Evolutionary conservation across 64 coral and sea anemone species (phyloP), one percentile per base, ranked within the genome.

Genomic region (Catalaphyllia jardinei): DNA sequence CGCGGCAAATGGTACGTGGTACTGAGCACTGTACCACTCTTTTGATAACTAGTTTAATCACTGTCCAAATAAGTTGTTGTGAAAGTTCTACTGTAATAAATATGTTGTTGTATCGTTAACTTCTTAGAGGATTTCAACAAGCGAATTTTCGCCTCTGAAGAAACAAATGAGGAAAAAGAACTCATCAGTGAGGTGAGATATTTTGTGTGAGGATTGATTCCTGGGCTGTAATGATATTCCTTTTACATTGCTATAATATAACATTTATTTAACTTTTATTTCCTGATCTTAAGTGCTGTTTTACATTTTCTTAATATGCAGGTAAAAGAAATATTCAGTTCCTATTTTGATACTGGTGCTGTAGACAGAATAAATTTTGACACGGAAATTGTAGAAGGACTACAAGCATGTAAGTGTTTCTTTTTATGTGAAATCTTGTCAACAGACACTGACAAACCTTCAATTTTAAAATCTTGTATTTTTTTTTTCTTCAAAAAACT

Each of bases 321-420:
- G 95, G 95, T 92, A 46, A 82, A 91, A 64, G 95, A 96, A 91
- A 96, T 96, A 51, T 96, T 90, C 87, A 90, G 87, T 76, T 93
- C 87, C 4, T 96, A 96, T 76, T 96, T 96, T 88, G 95, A 96
- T 74, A 86, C 76, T 10, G 75, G 83, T 35, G 95, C 95, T 39
- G 71, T 93, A 30, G 95, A 96, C 61, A 96, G 95, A 87, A 96
- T 96, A 28, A 96, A 96, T 18, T 96, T 96, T 91, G 91, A 96
- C 24, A 15, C 82, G 11, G 86, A 93, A 73, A 86, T 96, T 11
- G 92, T 91, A 5, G 72, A 91, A 60, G 95, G 92, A 55, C 62
- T 96, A 24, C 93, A 91, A 91, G 38, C 73, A 82, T 93, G 95
- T 96, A 96, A 96, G 95, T 90, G 1, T 71, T 35, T 18, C 0